Conservation (phyloP, 2,888 invertebrate species). For the Diadegma fenestrale region DNA sequence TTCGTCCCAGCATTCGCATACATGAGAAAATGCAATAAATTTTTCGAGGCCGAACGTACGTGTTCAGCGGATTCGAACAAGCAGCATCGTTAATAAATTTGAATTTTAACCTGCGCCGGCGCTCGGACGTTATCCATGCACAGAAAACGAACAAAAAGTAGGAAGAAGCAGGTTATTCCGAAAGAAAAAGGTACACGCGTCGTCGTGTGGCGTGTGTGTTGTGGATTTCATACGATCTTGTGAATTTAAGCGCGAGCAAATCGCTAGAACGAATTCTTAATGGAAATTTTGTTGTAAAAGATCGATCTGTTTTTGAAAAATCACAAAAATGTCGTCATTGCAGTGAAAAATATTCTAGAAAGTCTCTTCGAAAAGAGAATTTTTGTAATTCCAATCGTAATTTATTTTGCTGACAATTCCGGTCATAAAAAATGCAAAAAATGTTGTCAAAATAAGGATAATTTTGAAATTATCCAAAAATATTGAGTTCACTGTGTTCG, state of each 20-base stretch:
- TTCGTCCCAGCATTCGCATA: neutral
- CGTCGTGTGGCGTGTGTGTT: constrained; percentile 32
- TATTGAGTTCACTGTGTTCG: too few relatives aligned
- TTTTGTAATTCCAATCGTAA: too few relatives aligned
- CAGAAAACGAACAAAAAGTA: constrained; percentile 3
- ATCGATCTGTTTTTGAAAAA: too few relatives aligned
- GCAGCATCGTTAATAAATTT: constrained; percentile 48
- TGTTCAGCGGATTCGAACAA: neutral
- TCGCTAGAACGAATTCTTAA: constrained; percentile 54
- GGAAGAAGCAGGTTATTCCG: constrained; percentile 9
- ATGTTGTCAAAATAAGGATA: too few relatives aligned
- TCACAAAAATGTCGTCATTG: too few relatives aligned
- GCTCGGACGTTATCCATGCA: neutral
- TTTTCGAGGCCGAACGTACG: neutral
- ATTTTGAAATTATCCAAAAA: too few relatives aligned
- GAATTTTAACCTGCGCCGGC: constrained; percentile 38
- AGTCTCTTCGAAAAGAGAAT: too few relatives aligned
- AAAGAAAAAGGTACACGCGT: constrained; percentile 10
- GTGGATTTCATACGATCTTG: constrained; percentile 54
- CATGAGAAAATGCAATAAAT: constrained; percentile 40
- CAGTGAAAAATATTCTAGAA: too few relatives aligned
- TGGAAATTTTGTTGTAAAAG: too few relatives aligned
- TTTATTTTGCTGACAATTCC: too few relatives aligned
- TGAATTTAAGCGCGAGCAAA: constrained; percentile 51
- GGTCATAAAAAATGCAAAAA: too few relatives aligned